Percentiles rank a stretch among this genome's conserved stretches.
Evolutionary conservation across 2,888 invertebrate species (phyloP).

Genomic region (Acronicta leporina): DNA sequence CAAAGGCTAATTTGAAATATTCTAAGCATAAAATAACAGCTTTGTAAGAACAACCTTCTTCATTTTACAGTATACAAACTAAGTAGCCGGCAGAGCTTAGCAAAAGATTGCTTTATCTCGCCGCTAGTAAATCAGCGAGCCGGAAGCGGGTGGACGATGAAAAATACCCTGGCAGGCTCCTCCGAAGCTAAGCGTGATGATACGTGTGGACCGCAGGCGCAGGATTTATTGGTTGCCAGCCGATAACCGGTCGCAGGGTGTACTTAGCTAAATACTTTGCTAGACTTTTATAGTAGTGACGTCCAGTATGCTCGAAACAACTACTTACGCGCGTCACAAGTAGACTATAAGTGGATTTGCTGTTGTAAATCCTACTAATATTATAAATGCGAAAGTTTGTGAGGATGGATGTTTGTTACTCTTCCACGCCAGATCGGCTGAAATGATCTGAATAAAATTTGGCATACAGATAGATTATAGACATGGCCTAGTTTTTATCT

Average conservation of each 20-base stretch:
- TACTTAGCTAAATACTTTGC: conserved; percentile 51
- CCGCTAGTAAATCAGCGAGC: conserved; percentile 68
- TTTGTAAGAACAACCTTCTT: not conserved
- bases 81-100: conserved; percentile 48
- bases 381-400: no score
- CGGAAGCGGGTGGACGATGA: conserved; percentile 70
- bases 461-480: no score
- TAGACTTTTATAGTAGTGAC: conserved; percentile 27
- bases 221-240: conserved; percentile 59
- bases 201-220: conserved; percentile 58
- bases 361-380: no score
- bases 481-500: no score
- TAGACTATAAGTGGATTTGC: no score
- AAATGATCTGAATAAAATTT: no score
- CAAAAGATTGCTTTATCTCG: conserved; percentile 68
- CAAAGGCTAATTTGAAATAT: no score
- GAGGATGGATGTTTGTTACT: no score
- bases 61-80: conserved; percentile 17
- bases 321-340: no score
- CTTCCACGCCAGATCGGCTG: no score
- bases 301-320: no score
- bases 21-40: no score
- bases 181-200: conserved; percentile 62
- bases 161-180: conserved; percentile 67
- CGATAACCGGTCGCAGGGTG: conserved; percentile 39